Conservation (phyloP, 2,113 vertebrate species). For the Lipophrys pholis region DNA sequence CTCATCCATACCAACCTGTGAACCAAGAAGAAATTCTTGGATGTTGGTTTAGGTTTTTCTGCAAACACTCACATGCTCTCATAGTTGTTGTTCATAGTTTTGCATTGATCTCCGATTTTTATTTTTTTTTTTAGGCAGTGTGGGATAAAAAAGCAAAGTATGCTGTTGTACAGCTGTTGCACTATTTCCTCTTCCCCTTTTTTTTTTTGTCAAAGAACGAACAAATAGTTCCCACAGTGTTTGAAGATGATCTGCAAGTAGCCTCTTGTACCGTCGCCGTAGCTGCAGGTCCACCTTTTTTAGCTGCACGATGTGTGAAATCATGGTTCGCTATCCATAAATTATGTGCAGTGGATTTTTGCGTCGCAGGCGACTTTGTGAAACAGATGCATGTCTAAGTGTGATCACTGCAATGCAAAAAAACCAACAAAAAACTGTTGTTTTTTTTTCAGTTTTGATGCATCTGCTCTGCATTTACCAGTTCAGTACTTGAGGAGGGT, state of each 20-base stretch:
- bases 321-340: slow-evolving; percentile 2
- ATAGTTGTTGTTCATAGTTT: no score
- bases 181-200: slow-evolving; percentile 50
- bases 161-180: slow-evolving; percentile 5
- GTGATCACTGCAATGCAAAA: slow-evolving; percentile 17
- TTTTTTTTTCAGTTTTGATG: neutral
- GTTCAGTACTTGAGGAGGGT: slow-evolving; percentile 9
- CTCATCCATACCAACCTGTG: neutral
- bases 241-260: neutral
- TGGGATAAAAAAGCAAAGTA: neutral
- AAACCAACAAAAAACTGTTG: no score
- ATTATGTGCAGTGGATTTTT: neutral
- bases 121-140: no score
- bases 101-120: no score
- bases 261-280: neutral
- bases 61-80: neutral
- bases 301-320: neutral
- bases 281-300: neutral
- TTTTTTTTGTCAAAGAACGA: slow-evolving; percentile 27
- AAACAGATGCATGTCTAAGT: neutral
- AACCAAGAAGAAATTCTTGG: no score
- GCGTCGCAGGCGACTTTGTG: neutral
- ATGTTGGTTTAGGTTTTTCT: no score
- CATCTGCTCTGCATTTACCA: neutral
- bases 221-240: slow-evolving; percentile 6